Conservation (phyloP, 2,113 vertebrate genomes). For the Amia ocellicauda region DNA sequence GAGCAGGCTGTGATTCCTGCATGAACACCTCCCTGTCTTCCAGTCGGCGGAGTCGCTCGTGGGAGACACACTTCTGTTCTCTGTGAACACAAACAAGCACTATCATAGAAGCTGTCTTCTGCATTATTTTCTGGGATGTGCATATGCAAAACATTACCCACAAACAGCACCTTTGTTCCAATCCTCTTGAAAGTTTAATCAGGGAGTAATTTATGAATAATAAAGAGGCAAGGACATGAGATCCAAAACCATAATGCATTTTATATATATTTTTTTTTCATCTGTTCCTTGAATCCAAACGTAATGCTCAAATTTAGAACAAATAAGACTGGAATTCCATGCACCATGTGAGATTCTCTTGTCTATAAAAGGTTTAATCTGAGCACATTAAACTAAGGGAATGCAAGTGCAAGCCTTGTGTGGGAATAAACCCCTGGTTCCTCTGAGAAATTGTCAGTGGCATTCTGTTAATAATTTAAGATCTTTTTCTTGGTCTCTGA, state of each 20-base stretch:
- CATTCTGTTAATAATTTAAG: slow-evolving; percentile 61
- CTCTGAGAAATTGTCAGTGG: slow-evolving; percentile 35
- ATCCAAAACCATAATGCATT: slow-evolving; percentile 18
- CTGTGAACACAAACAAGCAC: slow-evolving; percentile 25
- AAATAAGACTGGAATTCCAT: slow-evolving; percentile 1
- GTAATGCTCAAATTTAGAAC: slow-evolving; percentile 20
- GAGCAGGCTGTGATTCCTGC: no score
- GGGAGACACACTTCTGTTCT: no score
- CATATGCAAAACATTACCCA: slow-evolving; percentile 34
- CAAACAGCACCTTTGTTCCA: slow-evolving; percentile 25
- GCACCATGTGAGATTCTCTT: not conserved
- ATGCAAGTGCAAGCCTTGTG: not conserved
- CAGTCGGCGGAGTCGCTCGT: no score
- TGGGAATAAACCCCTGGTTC: not conserved
- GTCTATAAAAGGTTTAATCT: not conserved
- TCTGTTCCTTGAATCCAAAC: slow-evolving; percentile 14
- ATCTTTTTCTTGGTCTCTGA: slow-evolving; percentile 44
- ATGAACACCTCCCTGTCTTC: no score
- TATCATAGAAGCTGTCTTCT: slow-evolving; percentile 27
- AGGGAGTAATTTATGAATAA: slow-evolving; percentile 18
- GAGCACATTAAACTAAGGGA: not conserved
- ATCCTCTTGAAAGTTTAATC: slow-evolving; percentile 42
- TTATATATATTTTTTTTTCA: slow-evolving; percentile 10
- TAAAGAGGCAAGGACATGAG: slow-evolving; percentile 6
- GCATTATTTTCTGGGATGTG: slow-evolving; percentile 38